Percentiles rank a stretch among this genome's conserved stretches.
phyloP scores from a whole-genome alignment of 2,888 invertebrate genomes.

The Nemapogon koenigi region DNA sequence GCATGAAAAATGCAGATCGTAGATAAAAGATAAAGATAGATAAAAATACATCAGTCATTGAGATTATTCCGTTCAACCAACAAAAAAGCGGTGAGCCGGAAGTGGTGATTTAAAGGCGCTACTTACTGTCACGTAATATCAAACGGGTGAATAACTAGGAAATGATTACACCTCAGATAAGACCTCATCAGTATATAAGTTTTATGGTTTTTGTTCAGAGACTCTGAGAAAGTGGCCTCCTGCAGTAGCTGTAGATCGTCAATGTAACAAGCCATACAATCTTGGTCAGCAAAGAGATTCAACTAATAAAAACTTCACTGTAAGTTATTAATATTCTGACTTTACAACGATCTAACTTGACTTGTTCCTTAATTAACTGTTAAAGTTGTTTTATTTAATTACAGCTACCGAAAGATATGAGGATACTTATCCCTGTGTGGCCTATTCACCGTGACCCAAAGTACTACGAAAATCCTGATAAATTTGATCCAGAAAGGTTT shows the following conservation, averaged over 20 bases:
- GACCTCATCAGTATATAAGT: background rate
- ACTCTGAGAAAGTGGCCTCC: slow-evolving; percentile 9
- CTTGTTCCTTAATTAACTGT: background rate
- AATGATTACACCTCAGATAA: background rate
- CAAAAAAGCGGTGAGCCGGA: too few relatives aligned
- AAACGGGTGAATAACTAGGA: too few relatives aligned
- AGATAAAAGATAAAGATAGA: too few relatives aligned
- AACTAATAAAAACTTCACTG: slow-evolving; percentile 5
- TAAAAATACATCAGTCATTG: too few relatives aligned
- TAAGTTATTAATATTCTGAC: slow-evolving; percentile 3
- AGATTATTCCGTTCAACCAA: too few relatives aligned
- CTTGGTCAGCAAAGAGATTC: slow-evolving; percentile 7
- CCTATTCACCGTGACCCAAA: slow-evolving; percentile 13
- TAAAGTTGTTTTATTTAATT: background rate
- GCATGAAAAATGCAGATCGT: too few relatives aligned
- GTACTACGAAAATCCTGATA: slow-evolving; percentile 12
- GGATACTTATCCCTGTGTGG: slow-evolving; percentile 9
- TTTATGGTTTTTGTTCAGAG: slow-evolving; percentile 4
- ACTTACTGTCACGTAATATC: too few relatives aligned
- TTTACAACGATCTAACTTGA: background rate
- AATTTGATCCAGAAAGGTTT: slow-evolving; percentile 15
- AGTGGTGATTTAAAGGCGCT: too few relatives aligned
- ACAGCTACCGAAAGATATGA: slow-evolving; percentile 11
- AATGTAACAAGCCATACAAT: slow-evolving; percentile 7
- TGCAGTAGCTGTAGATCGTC: background rate